Evolutionary conservation across 2,113 vertebrate species (phyloP).

Genomic region (Syngnathoides biaculeatus): DNA sequence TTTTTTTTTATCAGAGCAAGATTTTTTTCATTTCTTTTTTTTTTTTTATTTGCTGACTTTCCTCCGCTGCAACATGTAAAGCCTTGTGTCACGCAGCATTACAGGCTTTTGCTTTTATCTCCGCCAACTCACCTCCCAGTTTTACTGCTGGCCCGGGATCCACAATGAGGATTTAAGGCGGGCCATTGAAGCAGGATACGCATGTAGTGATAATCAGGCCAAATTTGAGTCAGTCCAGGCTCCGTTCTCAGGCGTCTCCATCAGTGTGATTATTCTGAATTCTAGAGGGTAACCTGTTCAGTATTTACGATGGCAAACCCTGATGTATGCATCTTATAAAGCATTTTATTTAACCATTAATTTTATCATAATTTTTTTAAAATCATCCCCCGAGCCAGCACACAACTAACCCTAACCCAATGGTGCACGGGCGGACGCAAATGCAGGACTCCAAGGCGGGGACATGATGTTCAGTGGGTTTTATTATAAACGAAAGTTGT

Average conservation of each 20-base stretch:
- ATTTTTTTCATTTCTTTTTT: constrained; percentile 53
- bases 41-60: constrained; percentile 47
- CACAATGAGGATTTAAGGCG: constrained; percentile 38
- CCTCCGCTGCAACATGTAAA: constrained; percentile 63
- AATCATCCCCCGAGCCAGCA: no score
- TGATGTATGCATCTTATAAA: no score
- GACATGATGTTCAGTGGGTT: no score
- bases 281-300: neutral
- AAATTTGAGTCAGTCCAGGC: neutral
- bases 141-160: neutral
- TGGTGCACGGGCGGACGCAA: no score
- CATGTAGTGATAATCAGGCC: neutral
- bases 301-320: neutral
- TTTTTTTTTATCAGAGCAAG: constrained; percentile 64
- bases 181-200: constrained; percentile 10
- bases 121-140: constrained; percentile 26
- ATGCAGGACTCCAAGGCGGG: no score
- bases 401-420: no score
- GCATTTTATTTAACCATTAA: no score
- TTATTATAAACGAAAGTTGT: no score
- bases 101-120: constrained; percentile 79
- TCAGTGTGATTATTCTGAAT: neutral
- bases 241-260: neutral
- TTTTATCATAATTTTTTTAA: no score
- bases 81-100: constrained; percentile 61